Conservation (phyloP, 2,888 invertebrate species). For the Orchesella flavescens region DNA sequence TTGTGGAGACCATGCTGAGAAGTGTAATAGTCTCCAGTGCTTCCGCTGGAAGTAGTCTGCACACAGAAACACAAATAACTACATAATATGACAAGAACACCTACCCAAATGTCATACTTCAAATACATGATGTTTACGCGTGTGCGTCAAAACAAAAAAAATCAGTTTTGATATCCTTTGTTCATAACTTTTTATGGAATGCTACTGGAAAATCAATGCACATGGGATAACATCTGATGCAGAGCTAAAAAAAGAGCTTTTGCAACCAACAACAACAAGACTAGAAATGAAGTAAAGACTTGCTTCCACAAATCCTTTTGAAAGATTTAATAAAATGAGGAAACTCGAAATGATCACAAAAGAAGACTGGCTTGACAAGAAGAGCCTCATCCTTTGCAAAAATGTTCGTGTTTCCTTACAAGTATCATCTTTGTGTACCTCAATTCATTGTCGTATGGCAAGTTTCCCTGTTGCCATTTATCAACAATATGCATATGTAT, state of each 20-base stretch:
- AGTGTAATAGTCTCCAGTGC: conserved; percentile 67
- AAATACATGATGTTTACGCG: not conserved
- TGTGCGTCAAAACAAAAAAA: too few relatives aligned
- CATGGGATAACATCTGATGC: too few relatives aligned
- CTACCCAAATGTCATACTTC: not conserved
- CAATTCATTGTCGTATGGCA: conserved; percentile 5
- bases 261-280: too few relatives aligned
- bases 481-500: not conserved
- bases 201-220: too few relatives aligned
- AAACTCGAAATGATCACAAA: not conserved
- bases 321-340: too few relatives aligned
- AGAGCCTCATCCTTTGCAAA: not conserved
- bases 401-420: not conserved
- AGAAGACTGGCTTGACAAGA: conserved; percentile 9
- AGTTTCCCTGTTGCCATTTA: conserved; percentile 3
- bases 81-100: not conserved
- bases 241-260: too few relatives aligned
- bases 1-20: conserved; percentile 67
- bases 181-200: not conserved
- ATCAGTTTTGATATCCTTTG: too few relatives aligned
- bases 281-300: too few relatives aligned
- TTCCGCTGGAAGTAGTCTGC: not conserved
- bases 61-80: not conserved
- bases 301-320: too few relatives aligned
- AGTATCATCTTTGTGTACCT: not conserved